These are phyloP conservation scores for Ferdinandea cuprea DNA, from an alignment of 2,888 invertebrate genomes.

Conservation along the genomic window DNA sequence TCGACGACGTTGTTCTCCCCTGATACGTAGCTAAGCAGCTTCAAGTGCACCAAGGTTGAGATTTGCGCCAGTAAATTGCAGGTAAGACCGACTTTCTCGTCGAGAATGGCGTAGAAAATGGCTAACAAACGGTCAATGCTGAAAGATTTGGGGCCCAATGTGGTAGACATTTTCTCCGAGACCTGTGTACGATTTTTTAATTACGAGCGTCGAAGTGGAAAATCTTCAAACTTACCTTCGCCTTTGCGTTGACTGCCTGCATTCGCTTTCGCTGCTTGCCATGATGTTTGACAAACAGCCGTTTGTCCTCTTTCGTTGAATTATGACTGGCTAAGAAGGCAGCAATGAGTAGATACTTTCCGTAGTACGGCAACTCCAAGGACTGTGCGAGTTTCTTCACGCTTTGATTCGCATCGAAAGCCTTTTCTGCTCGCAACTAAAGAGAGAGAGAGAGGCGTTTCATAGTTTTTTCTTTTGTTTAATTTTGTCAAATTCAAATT, in stretches of 20 bases:
- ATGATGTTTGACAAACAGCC: constrained; percentile 92
- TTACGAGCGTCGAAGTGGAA: not conserved
- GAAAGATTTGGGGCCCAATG: constrained; percentile 92
- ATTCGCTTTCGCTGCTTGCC: constrained; percentile 88
- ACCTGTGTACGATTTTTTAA: constrained; percentile 77
- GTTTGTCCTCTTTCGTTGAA: constrained; percentile 93
- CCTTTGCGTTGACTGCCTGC: constrained; percentile 86
- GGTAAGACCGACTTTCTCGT: constrained; percentile 92
- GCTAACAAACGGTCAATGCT: constrained; percentile 92
- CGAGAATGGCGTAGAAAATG: constrained; percentile 94
- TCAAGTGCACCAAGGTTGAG: constrained; percentile 92
- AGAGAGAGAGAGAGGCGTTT: constrained; percentile 1
- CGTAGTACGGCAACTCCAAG: constrained; percentile 93
- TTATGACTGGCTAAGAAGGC: constrained; percentile 97
- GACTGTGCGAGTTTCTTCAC: constrained; percentile 86
- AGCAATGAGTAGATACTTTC: constrained; percentile 94
- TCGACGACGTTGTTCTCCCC: constrained; percentile 88
- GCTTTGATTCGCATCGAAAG: constrained; percentile 75
- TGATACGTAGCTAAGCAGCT: constrained; percentile 88
- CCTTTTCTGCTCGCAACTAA: constrained; percentile 38
- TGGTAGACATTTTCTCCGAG: constrained; percentile 86
- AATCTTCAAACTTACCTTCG: constrained; percentile 81
- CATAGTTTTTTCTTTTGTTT: too few relatives aligned
- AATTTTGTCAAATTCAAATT: not conserved
- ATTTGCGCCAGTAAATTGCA: constrained; percentile 94